These are phyloP conservation scores for Nephila pilipes DNA, from an alignment of 1,140 invertebrate genomes.

Conservation along the genomic window DNA sequence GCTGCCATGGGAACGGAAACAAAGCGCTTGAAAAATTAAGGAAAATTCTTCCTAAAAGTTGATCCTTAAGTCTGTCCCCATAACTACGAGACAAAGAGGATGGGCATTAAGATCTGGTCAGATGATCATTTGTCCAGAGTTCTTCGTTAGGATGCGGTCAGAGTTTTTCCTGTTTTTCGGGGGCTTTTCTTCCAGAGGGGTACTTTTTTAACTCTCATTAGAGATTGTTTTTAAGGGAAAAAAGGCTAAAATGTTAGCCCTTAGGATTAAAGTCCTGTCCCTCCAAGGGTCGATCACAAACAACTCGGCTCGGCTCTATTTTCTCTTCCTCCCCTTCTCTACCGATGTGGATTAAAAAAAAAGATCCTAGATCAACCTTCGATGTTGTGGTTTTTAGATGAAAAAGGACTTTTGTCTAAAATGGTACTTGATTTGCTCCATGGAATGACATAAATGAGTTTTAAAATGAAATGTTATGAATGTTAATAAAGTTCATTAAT, in stretches of 20 bases:
- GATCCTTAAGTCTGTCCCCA: constrained; percentile 50
- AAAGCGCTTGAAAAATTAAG: constrained; percentile 59
- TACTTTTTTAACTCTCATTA: constrained; percentile 63
- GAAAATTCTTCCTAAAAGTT: constrained; percentile 50
- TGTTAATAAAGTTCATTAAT: too few species aligned
- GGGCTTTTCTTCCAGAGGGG: neutral
- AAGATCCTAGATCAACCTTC: neutral
- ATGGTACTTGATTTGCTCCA: neutral
- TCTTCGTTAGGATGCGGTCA: constrained; percentile 54
- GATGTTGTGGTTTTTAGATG: too few species aligned
- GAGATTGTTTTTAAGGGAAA: constrained; percentile 50
- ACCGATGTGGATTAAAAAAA: neutral
- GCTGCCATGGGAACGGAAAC: neutral
- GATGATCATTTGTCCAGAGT: constrained; percentile 39
- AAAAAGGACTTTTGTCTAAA: neutral
- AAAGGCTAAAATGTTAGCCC: constrained; percentile 57
- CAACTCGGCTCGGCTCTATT: constrained; percentile 5
- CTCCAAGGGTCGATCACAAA: constrained; percentile 29
- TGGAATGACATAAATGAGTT: constrained; percentile 1
- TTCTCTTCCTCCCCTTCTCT: neutral
- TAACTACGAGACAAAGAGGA: constrained; percentile 27
- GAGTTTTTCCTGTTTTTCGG: neutral
- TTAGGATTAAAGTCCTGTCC: constrained; percentile 27
- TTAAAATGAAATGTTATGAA: too few species aligned
- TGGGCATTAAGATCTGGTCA: constrained; percentile 35